Conservation (phyloP, 2,797 vertebrate genomes). For the Oophaga sylvatica region DNA sequence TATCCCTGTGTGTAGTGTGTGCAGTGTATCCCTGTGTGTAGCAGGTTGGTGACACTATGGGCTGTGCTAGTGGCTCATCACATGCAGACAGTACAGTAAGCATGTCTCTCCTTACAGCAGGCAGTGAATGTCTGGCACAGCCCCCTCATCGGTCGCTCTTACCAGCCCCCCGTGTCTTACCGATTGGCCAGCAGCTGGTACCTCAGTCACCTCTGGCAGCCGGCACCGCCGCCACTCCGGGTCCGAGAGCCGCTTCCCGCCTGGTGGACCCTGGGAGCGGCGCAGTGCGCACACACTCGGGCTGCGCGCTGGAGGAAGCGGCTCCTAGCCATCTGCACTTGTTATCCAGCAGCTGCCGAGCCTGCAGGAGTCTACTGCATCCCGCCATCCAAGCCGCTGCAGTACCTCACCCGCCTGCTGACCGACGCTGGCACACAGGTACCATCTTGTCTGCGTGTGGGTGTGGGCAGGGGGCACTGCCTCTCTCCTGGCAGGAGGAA, state of each 20-base stretch:
- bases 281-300: constrained; percentile 29
- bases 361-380: constrained; percentile 9
- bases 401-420: neutral
- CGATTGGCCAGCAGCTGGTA: constrained; percentile 26
- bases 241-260: neutral
- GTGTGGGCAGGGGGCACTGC: constrained; percentile 19
- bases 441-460: constrained; percentile 49
- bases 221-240: neutral
- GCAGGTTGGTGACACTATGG: neutral
- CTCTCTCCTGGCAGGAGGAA: neutral
- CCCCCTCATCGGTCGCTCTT: neutral
- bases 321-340: neutral
- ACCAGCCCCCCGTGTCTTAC: neutral
- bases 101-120: constrained; percentile 14
- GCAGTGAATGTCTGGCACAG: constrained; percentile 37
- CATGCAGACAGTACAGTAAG: constrained; percentile 25
- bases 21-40: neutral
- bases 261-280: constrained; percentile 8
- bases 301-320: neutral
- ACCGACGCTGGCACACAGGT: constrained; percentile 56
- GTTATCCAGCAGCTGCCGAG: constrained; percentile 3
- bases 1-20: too few relatives aligned
- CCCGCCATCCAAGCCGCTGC: constrained; percentile 27
- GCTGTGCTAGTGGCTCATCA: constrained; percentile 5
- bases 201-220: constrained; percentile 30